Evolutionary conservation across 2,113 vertebrate species (phyloP).

Genomic region (Meles meles): DNA sequence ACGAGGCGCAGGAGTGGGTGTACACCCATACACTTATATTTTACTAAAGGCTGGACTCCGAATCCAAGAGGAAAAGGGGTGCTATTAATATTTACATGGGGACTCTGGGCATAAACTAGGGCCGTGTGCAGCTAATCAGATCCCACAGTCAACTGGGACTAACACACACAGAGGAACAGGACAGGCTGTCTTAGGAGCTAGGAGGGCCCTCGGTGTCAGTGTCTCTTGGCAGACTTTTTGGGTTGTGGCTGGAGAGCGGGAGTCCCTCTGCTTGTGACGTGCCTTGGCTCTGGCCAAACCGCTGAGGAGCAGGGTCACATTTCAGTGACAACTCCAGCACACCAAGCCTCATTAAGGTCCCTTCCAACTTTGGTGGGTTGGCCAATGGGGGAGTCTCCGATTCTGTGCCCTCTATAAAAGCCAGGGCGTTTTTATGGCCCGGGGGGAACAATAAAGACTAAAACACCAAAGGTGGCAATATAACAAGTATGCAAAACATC

Average conservation of each 20-base stretch:
- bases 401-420: constrained; percentile 51
- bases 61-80: not conserved
- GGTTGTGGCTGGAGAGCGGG: not conserved
- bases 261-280: not conserved
- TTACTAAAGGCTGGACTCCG: not conserved
- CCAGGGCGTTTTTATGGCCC: constrained; percentile 57
- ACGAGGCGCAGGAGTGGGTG: not conserved
- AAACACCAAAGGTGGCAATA: constrained; percentile 67
- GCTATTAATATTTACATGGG: not conserved
- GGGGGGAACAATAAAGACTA: constrained; percentile 63
- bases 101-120: not conserved
- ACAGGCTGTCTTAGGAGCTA: not conserved
- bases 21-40: not conserved
- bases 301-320: not conserved
- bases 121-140: not conserved
- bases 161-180: not conserved
- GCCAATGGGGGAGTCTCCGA: not conserved
- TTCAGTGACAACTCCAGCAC: constrained; percentile 39
- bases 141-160: not conserved
- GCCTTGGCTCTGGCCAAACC: not conserved
- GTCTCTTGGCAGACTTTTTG: not conserved
- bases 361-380: not conserved
- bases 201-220: not conserved
- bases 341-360: not conserved
- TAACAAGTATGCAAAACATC: constrained; percentile 65